Conservation (phyloP, 2,888 invertebrate genomes). For the Tigriopus californicus region DNA sequence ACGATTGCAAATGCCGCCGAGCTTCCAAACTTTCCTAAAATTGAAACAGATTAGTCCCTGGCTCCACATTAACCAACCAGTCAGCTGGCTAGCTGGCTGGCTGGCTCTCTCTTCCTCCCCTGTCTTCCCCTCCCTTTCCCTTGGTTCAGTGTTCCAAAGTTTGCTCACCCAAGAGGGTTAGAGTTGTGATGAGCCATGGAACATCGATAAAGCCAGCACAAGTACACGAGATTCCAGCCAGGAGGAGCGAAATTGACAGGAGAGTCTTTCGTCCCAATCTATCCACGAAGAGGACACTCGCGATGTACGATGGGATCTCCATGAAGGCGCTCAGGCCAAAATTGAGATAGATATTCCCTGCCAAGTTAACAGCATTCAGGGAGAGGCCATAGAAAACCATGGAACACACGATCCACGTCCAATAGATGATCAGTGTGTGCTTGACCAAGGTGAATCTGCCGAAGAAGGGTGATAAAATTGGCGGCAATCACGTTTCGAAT, state of each 20-base stretch:
- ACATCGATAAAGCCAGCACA: neutral
- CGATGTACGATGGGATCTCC: conserved; percentile 1
- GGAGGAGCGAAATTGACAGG: neutral
- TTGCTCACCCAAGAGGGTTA: neutral
- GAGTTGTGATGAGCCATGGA: neutral
- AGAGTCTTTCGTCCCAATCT: neutral
- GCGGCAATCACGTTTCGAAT: neutral
- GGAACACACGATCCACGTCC: neutral
- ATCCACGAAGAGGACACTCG: neutral
- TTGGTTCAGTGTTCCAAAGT: neutral
- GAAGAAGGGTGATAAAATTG: neutral
- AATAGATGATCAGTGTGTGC: neutral
- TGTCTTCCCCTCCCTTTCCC: neutral
- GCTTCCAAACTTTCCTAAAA: neutral
- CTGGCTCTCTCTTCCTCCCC: too few relatives aligned
- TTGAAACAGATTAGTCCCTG: neutral
- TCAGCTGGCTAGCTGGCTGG: neutral
- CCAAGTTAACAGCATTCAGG: conserved; percentile 1
- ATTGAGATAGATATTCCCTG: conserved; percentile 2
- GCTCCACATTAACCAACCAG: too few relatives aligned
- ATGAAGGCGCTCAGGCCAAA: neutral
- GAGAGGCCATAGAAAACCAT: neutral
- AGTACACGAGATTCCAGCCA: neutral
- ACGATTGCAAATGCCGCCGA: neutral
- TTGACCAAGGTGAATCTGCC: neutral